A percentile compares a stretch with the other conserved stretches of the same genome.
phyloP scores from a whole-genome alignment of 2,797 vertebrate genomes.

The Triplophysa yarkandensis region DNA sequence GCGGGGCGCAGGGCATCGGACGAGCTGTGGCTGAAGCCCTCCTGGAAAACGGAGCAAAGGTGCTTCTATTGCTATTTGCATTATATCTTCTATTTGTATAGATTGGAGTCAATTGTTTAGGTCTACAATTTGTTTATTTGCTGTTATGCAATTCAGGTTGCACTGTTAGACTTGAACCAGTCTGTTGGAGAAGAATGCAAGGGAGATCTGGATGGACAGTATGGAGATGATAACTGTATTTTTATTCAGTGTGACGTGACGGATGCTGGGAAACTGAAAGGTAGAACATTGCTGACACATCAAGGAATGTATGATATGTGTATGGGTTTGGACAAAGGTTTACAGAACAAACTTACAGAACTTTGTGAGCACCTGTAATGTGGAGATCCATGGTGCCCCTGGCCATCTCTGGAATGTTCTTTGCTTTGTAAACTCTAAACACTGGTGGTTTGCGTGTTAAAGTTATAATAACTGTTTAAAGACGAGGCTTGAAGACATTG shows the following conservation, averaged over 20 bases:
- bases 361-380: conserved; percentile 27
- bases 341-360: neutral
- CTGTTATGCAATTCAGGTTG: conserved; percentile 73
- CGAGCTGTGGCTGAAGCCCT: conserved; percentile 65
- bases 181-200: conserved; percentile 81
- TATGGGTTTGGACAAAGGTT: neutral
- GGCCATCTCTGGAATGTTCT: conserved; percentile 61
- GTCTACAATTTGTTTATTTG: neutral
- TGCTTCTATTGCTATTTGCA: neutral
- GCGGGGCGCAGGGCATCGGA: conserved; percentile 87
- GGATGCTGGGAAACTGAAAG: conserved; percentile 81
- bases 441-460: neutral
- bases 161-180: conserved; percentile 84
- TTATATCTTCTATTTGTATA: neutral
- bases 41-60: conserved; percentile 59
- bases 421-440: neutral
- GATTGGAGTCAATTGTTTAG: neutral
- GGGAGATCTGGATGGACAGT: conserved; percentile 78
- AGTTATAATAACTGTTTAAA: conserved; percentile 12
- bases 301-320: neutral
- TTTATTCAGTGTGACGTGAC: conserved; percentile 92
- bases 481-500: conserved; percentile 18
- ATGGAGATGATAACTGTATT: conserved; percentile 79
- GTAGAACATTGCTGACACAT: conserved; percentile 66
- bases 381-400: conserved; percentile 8